Evolutionary conservation across 2,888 invertebrate genomes (phyloP).

Genomic region (Tenthredo amoena): DNA sequence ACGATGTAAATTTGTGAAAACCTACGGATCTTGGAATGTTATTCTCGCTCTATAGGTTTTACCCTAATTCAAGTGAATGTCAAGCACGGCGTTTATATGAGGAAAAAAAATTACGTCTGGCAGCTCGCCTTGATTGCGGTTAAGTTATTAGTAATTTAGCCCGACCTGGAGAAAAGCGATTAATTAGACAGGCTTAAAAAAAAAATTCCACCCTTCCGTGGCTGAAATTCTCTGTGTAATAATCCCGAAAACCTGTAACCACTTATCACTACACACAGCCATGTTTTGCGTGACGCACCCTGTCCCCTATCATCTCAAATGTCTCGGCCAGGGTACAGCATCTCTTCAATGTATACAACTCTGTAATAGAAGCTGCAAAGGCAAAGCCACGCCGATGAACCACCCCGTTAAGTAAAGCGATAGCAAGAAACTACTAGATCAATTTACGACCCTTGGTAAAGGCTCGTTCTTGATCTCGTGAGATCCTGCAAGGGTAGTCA

Average conservation of each 20-base stretch:
- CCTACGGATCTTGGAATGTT: not conserved
- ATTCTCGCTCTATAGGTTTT: not conserved
- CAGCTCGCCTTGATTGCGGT: conserved; percentile 12
- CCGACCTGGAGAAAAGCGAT: conserved; percentile 30
- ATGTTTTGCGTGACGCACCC: conserved; percentile 23
- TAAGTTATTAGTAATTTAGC: conserved; percentile 21
- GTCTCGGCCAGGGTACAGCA: not conserved
- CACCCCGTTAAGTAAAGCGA: conserved; percentile 17
- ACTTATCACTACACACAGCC: not conserved
- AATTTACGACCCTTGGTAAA: not conserved
- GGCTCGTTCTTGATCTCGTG: not conserved
- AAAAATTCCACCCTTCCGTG: not conserved
- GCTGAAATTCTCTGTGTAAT: not conserved
- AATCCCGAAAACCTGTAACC: not conserved
- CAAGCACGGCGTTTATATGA: not conserved
- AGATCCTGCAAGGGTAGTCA: not conserved
- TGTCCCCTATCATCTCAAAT: conserved; percentile 8
- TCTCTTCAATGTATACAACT: not conserved
- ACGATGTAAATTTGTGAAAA: not conserved
- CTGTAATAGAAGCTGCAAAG: conserved; percentile 15
- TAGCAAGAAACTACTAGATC: conserved; percentile 11
- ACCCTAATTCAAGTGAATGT: not conserved
- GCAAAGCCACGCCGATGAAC: not conserved
- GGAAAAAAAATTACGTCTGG: not conserved
- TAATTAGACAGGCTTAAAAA: conserved; percentile 1